Percentiles rank a stretch among this genome's conserved stretches.
These are phyloP conservation scores for Rhagonycha fulva DNA, from an alignment of 2,888 invertebrate species.

Conservation along the genomic window DNA sequence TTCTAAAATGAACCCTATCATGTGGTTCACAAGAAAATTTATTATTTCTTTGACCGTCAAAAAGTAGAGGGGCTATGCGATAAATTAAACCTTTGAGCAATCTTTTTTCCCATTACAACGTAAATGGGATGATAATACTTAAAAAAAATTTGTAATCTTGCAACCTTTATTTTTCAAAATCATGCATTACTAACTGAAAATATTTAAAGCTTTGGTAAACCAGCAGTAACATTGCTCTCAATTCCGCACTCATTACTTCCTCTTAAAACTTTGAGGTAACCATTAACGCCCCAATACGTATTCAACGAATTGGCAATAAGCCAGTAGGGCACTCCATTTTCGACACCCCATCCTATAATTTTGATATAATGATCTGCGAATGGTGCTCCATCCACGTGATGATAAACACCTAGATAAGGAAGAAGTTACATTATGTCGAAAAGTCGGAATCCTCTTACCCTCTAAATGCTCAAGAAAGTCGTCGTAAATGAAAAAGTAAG, in stretches of 20 bases:
- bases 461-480: slow-evolving; percentile 84
- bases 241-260: slow-evolving; percentile 80
- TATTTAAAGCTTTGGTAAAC: slow-evolving; percentile 61
- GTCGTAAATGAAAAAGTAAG: slow-evolving; percentile 82
- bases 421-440: background rate
- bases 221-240: slow-evolving; percentile 71
- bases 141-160: too few species aligned
- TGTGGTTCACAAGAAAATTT: too few species aligned
- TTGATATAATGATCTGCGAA: slow-evolving; percentile 87
- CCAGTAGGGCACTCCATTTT: slow-evolving; percentile 81
- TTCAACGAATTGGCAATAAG: slow-evolving; percentile 92
- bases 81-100: too few species aligned
- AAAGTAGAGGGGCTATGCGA: too few species aligned
- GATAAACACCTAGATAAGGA: slow-evolving; percentile 63
- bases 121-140: too few species aligned
- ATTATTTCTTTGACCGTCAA: too few species aligned
- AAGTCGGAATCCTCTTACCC: slow-evolving; percentile 64
- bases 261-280: slow-evolving; percentile 85
- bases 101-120: too few species aligned
- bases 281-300: slow-evolving; percentile 87
- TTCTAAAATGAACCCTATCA: too few species aligned
- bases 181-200: too few species aligned
- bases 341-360: slow-evolving; percentile 87
- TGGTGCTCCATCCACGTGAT: slow-evolving; percentile 72
- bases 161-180: too few species aligned